phyloP scores from a whole-genome alignment of 2,113 vertebrate species.

The Nesogale talazaci region DNA sequence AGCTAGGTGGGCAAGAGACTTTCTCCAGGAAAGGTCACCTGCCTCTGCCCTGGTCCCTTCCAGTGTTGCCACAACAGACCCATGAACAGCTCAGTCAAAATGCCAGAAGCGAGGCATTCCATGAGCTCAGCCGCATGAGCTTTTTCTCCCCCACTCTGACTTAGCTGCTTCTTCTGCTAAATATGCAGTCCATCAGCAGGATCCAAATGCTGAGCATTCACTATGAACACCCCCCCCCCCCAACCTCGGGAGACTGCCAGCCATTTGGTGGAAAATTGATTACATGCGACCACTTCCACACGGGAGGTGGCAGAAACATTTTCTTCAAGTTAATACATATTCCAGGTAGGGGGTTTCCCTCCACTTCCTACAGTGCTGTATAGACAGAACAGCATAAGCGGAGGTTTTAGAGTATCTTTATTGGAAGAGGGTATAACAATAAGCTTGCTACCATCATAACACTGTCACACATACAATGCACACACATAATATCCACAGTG shows the following conservation, averaged over 20 bases:
- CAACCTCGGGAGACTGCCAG: not conserved
- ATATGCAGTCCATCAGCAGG: not conserved
- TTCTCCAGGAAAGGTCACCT: not conserved
- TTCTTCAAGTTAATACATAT: not conserved
- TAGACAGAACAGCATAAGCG: not conserved
- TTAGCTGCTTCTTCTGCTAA: not conserved
- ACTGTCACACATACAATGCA: too few relatives aligned
- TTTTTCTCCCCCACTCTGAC: not conserved
- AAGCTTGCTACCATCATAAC: too few relatives aligned
- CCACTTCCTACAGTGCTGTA: not conserved
- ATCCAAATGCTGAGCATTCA: not conserved
- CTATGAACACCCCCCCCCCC: not conserved
- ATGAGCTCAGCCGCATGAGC: not conserved
- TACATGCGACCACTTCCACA: not conserved
- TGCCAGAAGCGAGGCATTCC: not conserved
- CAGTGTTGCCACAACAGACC: not conserved
- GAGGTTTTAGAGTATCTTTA: not conserved
- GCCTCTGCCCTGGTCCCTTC: not conserved
- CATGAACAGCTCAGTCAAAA: not conserved
- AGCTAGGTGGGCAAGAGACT: not conserved
- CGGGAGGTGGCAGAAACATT: not conserved
- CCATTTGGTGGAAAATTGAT: not conserved
- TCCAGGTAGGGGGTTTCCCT: not conserved
- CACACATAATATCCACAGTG: too few relatives aligned
- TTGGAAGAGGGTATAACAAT: not conserved